Percentiles rank a stretch among this genome's conserved stretches.
Conservation (phyloP, 2,888 invertebrate species). For the Drosophila algonquin region DNA sequence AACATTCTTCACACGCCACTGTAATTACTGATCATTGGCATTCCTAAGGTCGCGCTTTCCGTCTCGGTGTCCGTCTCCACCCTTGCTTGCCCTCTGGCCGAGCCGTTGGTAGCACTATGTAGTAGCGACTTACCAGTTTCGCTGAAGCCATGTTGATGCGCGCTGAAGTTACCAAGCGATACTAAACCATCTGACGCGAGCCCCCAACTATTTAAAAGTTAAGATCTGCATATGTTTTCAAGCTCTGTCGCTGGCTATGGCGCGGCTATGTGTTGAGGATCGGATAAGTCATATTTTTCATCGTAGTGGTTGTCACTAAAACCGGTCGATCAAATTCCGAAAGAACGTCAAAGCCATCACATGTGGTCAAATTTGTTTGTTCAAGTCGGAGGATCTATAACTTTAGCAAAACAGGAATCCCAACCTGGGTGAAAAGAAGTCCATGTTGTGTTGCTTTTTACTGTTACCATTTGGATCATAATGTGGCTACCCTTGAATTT, state of each 20-base stretch:
- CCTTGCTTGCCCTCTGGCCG: constrained; percentile 22
- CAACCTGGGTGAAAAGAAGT: neutral
- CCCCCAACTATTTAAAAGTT: constrained; percentile 54
- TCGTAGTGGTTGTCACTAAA: constrained; percentile 40
- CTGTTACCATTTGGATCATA: neutral
- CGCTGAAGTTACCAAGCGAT: constrained; percentile 73
- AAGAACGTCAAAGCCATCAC: constrained; percentile 6
- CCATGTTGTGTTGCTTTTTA: neutral
- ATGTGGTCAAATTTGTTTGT: neutral
- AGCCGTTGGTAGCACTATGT: neutral
- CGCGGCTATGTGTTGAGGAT: constrained; percentile 8
- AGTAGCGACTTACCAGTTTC: constrained; percentile 73
- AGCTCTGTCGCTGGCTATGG: constrained; percentile 1
- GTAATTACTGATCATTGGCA: constrained; percentile 26
- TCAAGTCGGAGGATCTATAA: neutral
- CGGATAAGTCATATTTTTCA: constrained; percentile 43
- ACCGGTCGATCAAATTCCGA: constrained; percentile 44
- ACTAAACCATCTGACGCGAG: constrained; percentile 65
- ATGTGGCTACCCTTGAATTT: neutral
- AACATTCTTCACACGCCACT: constrained; percentile 46
- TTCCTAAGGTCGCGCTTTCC: constrained; percentile 14
- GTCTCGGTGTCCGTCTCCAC: constrained; percentile 1
- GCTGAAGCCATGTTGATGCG: constrained; percentile 76
- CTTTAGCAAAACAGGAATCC: neutral
- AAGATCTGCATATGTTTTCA: constrained; percentile 61